Percentiles rank a stretch among this genome's conserved stretches.
Evolutionary conservation across 2,113 vertebrate species (phyloP).

Genomic region (Aphyosemion australe): DNA sequence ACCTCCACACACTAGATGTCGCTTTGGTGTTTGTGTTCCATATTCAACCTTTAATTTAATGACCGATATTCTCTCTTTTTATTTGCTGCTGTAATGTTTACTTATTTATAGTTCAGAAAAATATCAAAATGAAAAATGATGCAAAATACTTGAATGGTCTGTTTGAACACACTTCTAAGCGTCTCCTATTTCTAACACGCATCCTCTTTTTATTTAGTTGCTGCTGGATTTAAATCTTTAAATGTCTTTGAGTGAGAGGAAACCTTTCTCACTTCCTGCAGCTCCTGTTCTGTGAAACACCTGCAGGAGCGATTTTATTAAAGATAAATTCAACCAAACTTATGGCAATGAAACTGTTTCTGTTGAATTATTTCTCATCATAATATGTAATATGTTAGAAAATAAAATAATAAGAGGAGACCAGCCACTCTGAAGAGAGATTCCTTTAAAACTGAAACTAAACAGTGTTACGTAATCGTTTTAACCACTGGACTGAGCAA

Average conservation of each 20-base stretch:
- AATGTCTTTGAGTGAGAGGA: background rate
- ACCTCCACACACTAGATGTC: no score
- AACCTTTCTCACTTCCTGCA: background rate
- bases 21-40: no score
- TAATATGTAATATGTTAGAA: background rate
- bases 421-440: background rate
- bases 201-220: background rate
- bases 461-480: background rate
- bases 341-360: background rate
- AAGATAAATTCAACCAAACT: background rate
- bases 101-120: no score
- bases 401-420: background rate
- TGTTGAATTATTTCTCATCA: background rate
- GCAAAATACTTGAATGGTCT: no score
- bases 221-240: background rate
- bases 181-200: background rate
- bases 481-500: constrained; percentile 2
- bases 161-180: background rate
- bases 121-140: background rate
- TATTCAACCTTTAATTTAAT: no score
- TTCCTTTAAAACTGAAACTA: background rate
- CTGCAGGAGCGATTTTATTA: constrained; percentile 17
- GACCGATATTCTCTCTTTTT: no score
- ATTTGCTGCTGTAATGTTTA: background rate
- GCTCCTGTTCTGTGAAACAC: constrained; percentile 21